Evolutionary conservation across 1,140 invertebrate species (phyloP).

Genomic region (Aphidius gifuensis): DNA sequence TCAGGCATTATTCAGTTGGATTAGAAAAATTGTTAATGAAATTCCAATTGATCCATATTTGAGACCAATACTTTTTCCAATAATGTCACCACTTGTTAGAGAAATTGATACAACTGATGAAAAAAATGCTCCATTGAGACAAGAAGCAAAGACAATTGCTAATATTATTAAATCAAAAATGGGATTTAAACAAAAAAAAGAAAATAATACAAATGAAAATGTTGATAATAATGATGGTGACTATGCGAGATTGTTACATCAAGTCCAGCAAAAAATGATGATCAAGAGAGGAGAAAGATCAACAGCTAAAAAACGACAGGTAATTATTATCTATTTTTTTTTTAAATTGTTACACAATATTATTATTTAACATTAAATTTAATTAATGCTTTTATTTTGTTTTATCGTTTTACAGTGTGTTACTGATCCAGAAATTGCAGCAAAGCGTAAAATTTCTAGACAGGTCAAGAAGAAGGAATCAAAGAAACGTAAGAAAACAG

Average conservation of each 20-base stretch:
- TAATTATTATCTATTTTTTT: constrained; percentile 30
- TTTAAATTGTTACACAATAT: constrained; percentile 16
- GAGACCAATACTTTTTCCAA: constrained; percentile 53
- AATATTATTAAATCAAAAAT: constrained; percentile 65
- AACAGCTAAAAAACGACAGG: constrained; percentile 58
- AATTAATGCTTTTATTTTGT: constrained; percentile 17
- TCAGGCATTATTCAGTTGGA: constrained; percentile 67
- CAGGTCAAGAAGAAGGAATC: constrained; percentile 73
- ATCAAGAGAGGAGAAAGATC: constrained; percentile 66
- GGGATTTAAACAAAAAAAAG: constrained; percentile 59
- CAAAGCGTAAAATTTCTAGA: constrained; percentile 72
- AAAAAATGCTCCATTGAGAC: constrained; percentile 56
- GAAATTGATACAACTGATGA: constrained; percentile 64
- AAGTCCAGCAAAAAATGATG: constrained; percentile 60
- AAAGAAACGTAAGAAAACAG: constrained; percentile 67
- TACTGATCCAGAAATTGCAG: constrained; percentile 71
- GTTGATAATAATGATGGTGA: constrained; percentile 64
- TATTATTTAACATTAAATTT: constrained; percentile 12
- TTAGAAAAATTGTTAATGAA: constrained; percentile 63
- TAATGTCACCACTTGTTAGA: constrained; percentile 66
- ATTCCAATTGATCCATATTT: constrained; percentile 57
- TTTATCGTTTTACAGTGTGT: constrained; percentile 57
- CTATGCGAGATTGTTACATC: constrained; percentile 61
- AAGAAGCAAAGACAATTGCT: constrained; percentile 65
- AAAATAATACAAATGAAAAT: constrained; percentile 66